These are phyloP conservation scores for Rhabdomys pumilio DNA, from an alignment of 2,797 vertebrate species.

Conservation along the genomic window DNA sequence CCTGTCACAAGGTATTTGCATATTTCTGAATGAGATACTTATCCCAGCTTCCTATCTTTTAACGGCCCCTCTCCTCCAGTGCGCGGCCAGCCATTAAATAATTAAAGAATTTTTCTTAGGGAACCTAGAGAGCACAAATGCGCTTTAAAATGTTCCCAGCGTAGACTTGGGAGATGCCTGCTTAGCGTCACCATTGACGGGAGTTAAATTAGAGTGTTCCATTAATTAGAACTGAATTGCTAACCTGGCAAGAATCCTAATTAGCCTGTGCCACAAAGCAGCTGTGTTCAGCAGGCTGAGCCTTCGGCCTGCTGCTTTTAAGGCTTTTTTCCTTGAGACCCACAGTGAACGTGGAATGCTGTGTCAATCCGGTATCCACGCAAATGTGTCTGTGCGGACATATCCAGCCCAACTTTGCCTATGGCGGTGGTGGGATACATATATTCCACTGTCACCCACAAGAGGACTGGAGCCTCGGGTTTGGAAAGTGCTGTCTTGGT, in stretches of 20 bases:
- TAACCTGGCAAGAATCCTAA: slow-evolving; percentile 79
- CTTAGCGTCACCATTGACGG: slow-evolving; percentile 28
- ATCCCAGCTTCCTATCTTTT: not conserved
- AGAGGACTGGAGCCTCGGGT: not conserved
- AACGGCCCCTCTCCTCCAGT: not conserved
- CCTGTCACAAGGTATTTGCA: not conserved
- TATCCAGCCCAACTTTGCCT: not conserved
- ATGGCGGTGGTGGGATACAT: not conserved
- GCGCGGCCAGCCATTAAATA: not conserved
- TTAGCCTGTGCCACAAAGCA: slow-evolving; percentile 72
- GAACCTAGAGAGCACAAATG: not conserved
- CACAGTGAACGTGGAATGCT: not conserved
- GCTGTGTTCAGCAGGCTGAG: slow-evolving; percentile 44
- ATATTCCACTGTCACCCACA: not conserved
- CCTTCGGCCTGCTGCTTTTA: slow-evolving; percentile 43
- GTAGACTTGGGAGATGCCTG: slow-evolving; percentile 27
- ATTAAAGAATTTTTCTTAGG: slow-evolving; percentile 37
- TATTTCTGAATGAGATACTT: not conserved
- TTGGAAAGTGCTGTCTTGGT: not conserved
- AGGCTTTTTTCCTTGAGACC: slow-evolving; percentile 58
- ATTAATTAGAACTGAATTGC: slow-evolving; percentile 73
- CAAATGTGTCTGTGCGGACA: not conserved
- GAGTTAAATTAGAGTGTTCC: slow-evolving; percentile 66
- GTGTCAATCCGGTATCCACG: not conserved
- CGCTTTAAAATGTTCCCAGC: slow-evolving; percentile 53